A percentile compares a stretch with the other conserved stretches of the same genome.
These are phyloP conservation scores for Homarus gammarus DNA, from an alignment of 2,888 invertebrate genomes.

Conservation along the genomic window DNA sequence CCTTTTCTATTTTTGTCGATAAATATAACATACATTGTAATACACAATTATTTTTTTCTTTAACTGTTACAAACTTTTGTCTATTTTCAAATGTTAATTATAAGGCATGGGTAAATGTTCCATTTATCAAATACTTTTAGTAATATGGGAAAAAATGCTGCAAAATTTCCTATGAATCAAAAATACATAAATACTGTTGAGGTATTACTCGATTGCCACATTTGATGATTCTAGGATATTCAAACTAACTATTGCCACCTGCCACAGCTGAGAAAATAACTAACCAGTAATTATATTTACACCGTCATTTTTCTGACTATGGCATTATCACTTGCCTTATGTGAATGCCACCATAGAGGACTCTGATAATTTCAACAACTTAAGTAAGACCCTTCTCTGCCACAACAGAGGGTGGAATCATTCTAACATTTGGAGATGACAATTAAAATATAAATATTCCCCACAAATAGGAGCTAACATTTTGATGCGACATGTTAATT, in stretches of 20 bases:
- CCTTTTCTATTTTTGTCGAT: no score
- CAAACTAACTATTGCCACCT: slow-evolving; percentile 41
- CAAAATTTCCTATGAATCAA: not conserved
- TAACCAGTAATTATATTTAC: slow-evolving; percentile 56
- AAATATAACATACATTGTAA: no score
- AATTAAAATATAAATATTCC: slow-evolving; percentile 53
- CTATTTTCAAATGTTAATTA: no score
- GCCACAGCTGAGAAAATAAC: slow-evolving; percentile 44
- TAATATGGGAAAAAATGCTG: not conserved
- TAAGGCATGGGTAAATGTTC: no score
- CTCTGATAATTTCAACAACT: slow-evolving; percentile 29
- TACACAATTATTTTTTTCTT: no score
- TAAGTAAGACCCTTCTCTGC: slow-evolving; percentile 18
- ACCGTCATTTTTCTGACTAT: slow-evolving; percentile 41
- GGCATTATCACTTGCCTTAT: slow-evolving; percentile 17
- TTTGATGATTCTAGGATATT: slow-evolving; percentile 25
- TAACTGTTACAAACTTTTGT: no score
- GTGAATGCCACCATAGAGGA: slow-evolving; percentile 24
- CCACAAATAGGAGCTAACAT: slow-evolving; percentile 60
- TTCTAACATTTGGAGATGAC: slow-evolving; percentile 45
- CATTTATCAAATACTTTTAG: no score
- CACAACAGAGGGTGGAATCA: slow-evolving; percentile 36
- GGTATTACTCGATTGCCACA: slow-evolving; percentile 18
- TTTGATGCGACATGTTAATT: slow-evolving; percentile 48
- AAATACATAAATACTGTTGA: not conserved